Base-by-base conservation (phyloP, 2,113 vertebrate genomes). In the Solea senegalensis region DNA sequence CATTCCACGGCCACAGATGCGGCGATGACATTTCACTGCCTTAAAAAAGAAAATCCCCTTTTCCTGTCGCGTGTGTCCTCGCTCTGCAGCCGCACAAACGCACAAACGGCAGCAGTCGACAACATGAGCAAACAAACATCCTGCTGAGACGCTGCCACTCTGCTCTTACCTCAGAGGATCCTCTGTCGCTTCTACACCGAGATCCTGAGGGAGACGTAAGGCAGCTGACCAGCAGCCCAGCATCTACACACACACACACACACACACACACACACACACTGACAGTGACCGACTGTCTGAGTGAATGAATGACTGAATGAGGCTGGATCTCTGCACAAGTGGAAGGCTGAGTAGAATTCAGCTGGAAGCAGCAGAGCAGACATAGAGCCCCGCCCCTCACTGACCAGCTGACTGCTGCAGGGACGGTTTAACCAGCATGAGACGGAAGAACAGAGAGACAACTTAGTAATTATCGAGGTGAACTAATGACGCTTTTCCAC, bases 381-480 rank as follows among this genome's bases (percentile, higher is more conserved):
- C 9, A 39, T n/a, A 12, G 45, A 73, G 78, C 69, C 89, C 73
- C 86, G 50, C 89, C 86, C 76, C 69, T 75, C 65, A n/a, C 15
- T 2, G 16, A 86, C 58, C 83, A 86, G 82, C 86, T 88, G 86
- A 88, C 84, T 78, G 76, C 70, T 80, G 80, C 50, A 72, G 53
- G 86, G 67, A 56, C 10, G 67, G 66, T 5, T 13, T 48, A 14
- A 48, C 45, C 14, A 11, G 11, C 11, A 48, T 46, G 10, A 44
- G 10, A 21, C 21, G 43, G 43, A 44, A 44, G 43, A 10, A 44
- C 10, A 10, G 43, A 10, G 43, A 44, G 10, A 13, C 44, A 45
- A 45, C 44, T 45, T 45, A 13, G 44, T 45, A 3, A 45, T 3
- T 34, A 34, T 1, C 21, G 21, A 21, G 21, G 21, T 21, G 21